Percentiles rank a stretch among this genome's conserved stretches.
phyloP scores from a whole-genome alignment of 2,797 vertebrate species.

The Decapterus maruadsi region DNA sequence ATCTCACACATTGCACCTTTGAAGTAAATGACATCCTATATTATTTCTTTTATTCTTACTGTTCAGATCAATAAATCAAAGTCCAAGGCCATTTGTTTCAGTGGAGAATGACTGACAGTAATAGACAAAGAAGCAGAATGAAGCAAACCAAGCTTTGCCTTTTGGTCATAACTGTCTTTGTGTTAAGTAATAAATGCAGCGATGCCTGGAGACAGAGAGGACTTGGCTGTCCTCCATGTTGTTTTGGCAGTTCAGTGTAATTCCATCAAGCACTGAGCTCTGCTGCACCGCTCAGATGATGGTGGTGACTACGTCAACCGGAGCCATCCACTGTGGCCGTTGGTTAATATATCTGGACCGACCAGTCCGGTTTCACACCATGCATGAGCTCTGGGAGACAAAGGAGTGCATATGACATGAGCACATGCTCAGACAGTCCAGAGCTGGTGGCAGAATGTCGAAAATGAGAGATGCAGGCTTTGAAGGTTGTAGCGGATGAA shows the following conservation, averaged over 20 bases:
- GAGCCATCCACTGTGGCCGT: background rate
- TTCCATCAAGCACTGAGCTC: background rate
- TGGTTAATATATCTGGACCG: background rate
- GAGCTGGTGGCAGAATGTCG: constrained; percentile 27
- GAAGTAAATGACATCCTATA: too few relatives aligned
- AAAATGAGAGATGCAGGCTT: constrained; percentile 51
- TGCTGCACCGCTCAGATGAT: too few relatives aligned
- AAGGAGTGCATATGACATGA: background rate
- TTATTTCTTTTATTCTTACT: too few relatives aligned
- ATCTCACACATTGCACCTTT: too few relatives aligned
- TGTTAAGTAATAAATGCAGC: background rate
- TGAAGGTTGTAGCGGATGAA: constrained; percentile 59
- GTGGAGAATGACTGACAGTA: background rate
- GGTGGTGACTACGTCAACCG: background rate
- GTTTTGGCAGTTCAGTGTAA: background rate
- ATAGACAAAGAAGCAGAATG: background rate
- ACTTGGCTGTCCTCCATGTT: background rate
- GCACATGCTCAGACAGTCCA: constrained; percentile 21
- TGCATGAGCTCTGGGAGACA: too few relatives aligned
- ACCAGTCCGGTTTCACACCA: background rate
- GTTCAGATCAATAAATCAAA: too few relatives aligned
- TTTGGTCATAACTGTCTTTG: background rate
- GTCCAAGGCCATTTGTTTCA: background rate
- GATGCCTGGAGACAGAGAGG: background rate
- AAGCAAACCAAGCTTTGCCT: background rate